Percentiles rank a stretch among this genome's conserved stretches.
phyloP scores from a whole-genome alignment of 2,113 vertebrate genomes.

The Sphaerodactylus townsendi region DNA sequence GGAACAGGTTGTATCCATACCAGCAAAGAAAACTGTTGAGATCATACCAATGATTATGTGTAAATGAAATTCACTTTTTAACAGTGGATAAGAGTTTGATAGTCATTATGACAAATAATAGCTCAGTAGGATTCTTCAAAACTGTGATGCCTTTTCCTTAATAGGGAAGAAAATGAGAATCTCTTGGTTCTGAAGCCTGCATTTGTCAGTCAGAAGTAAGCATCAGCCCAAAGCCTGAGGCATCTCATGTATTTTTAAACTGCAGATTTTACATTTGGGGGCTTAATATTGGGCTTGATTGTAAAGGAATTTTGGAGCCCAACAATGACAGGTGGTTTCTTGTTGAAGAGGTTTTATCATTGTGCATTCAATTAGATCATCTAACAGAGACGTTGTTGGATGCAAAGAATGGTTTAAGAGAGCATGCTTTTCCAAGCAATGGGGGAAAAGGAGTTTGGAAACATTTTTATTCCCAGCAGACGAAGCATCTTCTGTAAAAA shows the following conservation, averaged over 20 bases:
- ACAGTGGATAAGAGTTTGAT: not conserved
- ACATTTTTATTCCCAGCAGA: not conserved
- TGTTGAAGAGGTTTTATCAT: not conserved
- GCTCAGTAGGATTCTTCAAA: not conserved
- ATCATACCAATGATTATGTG: slow-evolving; percentile 45
- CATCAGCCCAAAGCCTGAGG: not conserved
- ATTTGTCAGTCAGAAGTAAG: not conserved
- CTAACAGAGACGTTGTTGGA: not conserved
- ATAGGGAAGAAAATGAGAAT: not conserved
- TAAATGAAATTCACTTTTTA: not conserved
- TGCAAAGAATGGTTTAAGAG: not conserved
- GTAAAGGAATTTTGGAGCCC: not conserved
- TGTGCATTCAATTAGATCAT: not conserved
- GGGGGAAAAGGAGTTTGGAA: too few relatives aligned
- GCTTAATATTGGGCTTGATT: not conserved
- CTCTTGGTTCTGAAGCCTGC: not conserved
- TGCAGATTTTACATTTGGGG: not conserved
- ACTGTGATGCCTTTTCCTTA: not conserved
- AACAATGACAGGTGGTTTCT: not conserved
- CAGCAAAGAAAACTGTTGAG: slow-evolving; percentile 31
- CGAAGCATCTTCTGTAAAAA: not conserved
- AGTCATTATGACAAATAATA: not conserved
- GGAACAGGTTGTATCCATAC: slow-evolving; percentile 32
- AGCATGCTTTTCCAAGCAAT: not conserved
- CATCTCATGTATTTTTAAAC: not conserved